Evolutionary conservation across 2,797 vertebrate genomes (phyloP).

Genomic region (Gymnothorax reevesii): DNA sequence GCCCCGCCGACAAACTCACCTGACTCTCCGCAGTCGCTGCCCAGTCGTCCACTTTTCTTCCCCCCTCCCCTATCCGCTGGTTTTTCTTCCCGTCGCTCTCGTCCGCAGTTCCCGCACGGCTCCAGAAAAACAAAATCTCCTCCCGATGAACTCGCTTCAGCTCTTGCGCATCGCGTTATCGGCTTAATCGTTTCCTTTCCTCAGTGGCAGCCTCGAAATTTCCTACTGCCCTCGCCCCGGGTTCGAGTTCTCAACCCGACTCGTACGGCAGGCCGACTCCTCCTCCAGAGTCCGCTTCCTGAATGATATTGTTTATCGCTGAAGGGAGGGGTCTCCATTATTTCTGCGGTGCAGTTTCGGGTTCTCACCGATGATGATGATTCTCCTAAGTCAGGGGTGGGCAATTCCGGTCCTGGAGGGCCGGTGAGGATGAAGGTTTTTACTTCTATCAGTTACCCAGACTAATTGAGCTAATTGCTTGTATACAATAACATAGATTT

Average conservation of each 20-base stretch:
- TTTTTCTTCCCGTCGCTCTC: slow-evolving; percentile 25
- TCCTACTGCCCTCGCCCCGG: slow-evolving; percentile 54
- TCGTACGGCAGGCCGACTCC: slow-evolving; percentile 57
- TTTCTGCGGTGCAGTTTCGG: slow-evolving; percentile 28
- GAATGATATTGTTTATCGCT: slow-evolving; percentile 32
- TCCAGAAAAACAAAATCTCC: neutral
- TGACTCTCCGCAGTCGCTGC: slow-evolving; percentile 60
- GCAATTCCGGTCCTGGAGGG: too few species aligned
- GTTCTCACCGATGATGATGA: neutral
- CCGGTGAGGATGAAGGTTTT: too few species aligned
- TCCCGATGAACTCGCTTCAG: neutral
- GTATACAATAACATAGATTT: too few species aligned
- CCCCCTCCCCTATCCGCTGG: slow-evolving; percentile 38
- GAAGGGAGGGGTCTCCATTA: slow-evolving; percentile 29
- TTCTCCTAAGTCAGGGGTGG: too few species aligned
- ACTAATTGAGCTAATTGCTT: too few species aligned
- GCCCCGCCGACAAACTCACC: slow-evolving; percentile 66
- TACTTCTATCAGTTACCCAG: too few species aligned
- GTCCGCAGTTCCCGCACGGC: neutral
- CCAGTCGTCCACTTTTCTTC: slow-evolving; percentile 53
- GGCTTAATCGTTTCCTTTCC: slow-evolving; percentile 40
- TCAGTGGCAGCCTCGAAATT: slow-evolving; percentile 56
- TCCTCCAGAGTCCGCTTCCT: slow-evolving; percentile 58
- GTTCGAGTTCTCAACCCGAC: slow-evolving; percentile 58
- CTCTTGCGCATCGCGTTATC: neutral